Evolutionary conservation across 2,113 vertebrate genomes (phyloP).

Genomic region (Syrrhaptes paradoxus): DNA sequence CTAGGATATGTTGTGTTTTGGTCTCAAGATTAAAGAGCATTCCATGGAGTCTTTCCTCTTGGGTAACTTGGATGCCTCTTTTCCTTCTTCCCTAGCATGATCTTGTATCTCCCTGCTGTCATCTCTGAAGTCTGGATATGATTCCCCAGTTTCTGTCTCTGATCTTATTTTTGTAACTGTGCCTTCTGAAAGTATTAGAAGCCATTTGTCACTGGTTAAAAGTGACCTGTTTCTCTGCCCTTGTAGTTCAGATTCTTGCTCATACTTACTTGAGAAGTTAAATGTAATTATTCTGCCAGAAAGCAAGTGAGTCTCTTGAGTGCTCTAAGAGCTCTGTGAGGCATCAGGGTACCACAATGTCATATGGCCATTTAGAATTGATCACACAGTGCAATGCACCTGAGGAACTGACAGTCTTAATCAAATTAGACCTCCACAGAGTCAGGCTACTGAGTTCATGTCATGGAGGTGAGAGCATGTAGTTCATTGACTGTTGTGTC

Average conservation of each 20-base stretch:
- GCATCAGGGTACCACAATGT: neutral
- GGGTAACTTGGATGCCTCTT: neutral
- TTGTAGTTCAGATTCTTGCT: neutral
- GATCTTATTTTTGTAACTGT: neutral
- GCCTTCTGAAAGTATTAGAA: neutral
- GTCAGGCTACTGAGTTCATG: neutral
- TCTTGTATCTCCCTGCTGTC: neutral
- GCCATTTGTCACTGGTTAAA: neutral
- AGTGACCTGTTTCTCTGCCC: neutral
- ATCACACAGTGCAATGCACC: neutral
- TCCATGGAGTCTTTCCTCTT: neutral
- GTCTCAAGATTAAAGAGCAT: neutral
- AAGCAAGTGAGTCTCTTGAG: neutral
- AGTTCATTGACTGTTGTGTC: neutral
- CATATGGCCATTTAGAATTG: neutral
- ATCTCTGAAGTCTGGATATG: neutral
- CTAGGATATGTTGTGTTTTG: neutral
- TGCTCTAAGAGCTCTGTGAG: neutral
- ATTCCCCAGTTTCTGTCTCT: neutral
- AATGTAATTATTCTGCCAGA: neutral
- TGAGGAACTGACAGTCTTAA: neutral
- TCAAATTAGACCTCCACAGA: neutral
- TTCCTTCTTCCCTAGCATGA: neutral
- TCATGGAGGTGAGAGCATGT: neutral
- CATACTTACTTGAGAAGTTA: neutral